A percentile compares a stretch with the other conserved stretches of the same genome.
phyloP scores from a whole-genome alignment of 2,113 vertebrate species.

The Synodontis membranacea region DNA sequence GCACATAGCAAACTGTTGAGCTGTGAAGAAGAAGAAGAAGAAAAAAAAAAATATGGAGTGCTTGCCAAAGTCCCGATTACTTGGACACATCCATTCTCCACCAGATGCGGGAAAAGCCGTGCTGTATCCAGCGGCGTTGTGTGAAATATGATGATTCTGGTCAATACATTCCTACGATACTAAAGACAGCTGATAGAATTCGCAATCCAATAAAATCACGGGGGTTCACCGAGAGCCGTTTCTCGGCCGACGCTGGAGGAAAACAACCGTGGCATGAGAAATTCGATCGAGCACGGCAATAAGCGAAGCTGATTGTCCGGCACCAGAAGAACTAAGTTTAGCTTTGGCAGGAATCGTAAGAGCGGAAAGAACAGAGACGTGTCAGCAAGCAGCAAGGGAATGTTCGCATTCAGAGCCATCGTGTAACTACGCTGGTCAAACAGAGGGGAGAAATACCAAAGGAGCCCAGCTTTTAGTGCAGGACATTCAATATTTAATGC shows the following conservation, averaged over 20 bases:
- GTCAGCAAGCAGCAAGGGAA: not conserved
- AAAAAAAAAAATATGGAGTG: not conserved
- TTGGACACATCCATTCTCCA: conserved; percentile 10
- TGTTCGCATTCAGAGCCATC: not conserved
- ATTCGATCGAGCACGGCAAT: conserved; percentile 9
- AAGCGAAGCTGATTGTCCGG: conserved; percentile 23
- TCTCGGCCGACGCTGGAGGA: not conserved
- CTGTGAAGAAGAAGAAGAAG: too few relatives aligned
- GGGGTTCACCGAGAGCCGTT: not conserved
- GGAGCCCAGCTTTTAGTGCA: not conserved
- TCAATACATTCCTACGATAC: not conserved
- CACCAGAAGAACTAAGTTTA: conserved; percentile 36
- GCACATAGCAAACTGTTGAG: conserved; percentile 19
- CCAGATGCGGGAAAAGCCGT: conserved; percentile 27
- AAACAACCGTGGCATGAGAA: not conserved
- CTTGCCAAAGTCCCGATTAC: conserved; percentile 23
- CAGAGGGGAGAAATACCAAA: not conserved
- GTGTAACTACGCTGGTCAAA: not conserved
- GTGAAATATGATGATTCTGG: not conserved
- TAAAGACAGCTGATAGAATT: not conserved
- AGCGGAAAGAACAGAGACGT: conserved; percentile 22
- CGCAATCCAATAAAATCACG: not conserved
- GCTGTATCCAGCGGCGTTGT: not conserved
- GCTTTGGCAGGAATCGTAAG: conserved; percentile 32
- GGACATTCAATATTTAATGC: not conserved